phyloP scores from a whole-genome alignment of 2,888 invertebrate species.

The Exephanes ischioxanthus region DNA sequence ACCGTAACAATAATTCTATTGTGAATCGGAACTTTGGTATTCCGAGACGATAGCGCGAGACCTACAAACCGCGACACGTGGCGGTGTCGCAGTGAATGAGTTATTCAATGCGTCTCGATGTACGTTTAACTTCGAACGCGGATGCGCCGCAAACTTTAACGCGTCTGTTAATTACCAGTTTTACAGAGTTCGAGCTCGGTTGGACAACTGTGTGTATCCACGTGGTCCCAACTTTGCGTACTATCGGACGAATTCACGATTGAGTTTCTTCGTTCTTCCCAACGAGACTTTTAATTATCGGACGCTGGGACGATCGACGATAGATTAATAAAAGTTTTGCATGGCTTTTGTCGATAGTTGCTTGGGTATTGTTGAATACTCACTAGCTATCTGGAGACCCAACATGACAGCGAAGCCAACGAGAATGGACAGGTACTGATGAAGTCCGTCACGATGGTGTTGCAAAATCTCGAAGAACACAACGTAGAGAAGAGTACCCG shows the following conservation, averaged over 20 bases:
- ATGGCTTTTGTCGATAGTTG: not conserved
- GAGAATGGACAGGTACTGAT: slow-evolving; percentile 89
- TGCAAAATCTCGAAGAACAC: slow-evolving; percentile 98
- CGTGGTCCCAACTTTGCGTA: not conserved
- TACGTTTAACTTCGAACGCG: slow-evolving; percentile 26
- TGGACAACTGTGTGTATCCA: slow-evolving; percentile 1
- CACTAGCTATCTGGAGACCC: slow-evolving; percentile 88
- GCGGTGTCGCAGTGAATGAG: slow-evolving; percentile 20
- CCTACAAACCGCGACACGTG: slow-evolving; percentile 50
- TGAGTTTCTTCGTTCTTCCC: slow-evolving; percentile 6
- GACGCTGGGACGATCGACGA: not conserved
- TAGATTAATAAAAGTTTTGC: not conserved
- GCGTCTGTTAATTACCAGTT: slow-evolving; percentile 50
- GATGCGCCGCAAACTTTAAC: slow-evolving; percentile 26
- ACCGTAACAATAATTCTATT: not conserved
- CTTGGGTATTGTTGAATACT: slow-evolving; percentile 80
- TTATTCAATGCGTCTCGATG: slow-evolving; percentile 44
- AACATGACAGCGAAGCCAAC: slow-evolving; percentile 91
- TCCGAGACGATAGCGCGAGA: slow-evolving; percentile 38
- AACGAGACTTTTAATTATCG: not conserved
- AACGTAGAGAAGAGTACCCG: slow-evolving; percentile 97
- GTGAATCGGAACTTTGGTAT: slow-evolving; percentile 1
- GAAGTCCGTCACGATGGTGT: slow-evolving; percentile 87
- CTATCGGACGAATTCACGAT: slow-evolving; percentile 21
- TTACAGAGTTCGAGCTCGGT: slow-evolving; percentile 12